Evolutionary conservation across 2,113 vertebrate genomes (phyloP), one percentile per base, ranked within the genome.

Genomic region (Ciconia boyciana): DNA sequence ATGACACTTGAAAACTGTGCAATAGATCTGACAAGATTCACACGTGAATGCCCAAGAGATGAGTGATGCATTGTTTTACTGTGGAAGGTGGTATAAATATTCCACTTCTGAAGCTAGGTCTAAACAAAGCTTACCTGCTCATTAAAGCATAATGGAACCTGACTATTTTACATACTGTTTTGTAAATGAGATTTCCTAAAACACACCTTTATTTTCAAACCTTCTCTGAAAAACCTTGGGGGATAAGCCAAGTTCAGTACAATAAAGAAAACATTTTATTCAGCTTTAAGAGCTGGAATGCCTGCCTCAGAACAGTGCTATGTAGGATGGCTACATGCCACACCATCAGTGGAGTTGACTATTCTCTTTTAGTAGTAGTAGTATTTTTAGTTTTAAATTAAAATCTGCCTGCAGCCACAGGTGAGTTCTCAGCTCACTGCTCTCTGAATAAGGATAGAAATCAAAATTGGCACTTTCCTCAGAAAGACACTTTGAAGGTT

Each of bases 161-260:
- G 62, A 57, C 55, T 69, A 1, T 83, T 94, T 91, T 87, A 34
- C 74, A 87, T 83, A 91, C 62, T 85, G 36, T 84, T 93, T 93
- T 93, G 75, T 89, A 93, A 93, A 87, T 54, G n/a, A 93, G 60
- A 19, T 39, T 97, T 93, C 43, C 43, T 69, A 64, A 96, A 94
- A 49, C 75, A 71, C n/a, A 51, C 16, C 8, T 97, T 91, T 79
- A 25, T 92, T 96, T 96, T 96, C 89, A 93, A 60, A 74, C 58
- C 48, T 93, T 43, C 61, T 94, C 58, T 92, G 61, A 91, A 81
- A 92, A 72, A 65, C 19, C 58, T 80, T 65, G 39, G 58, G 81
- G 81, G 86, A 60, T 92, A 96, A 70, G 10, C 54, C 66, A 85
- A 36, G 22, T 83, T 95, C 66, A 41, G 29, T 69, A n/a, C 5